A percentile compares a stretch with the other conserved stretches of the same genome.
These are phyloP conservation scores for Drosophila ercepeae DNA, from an alignment of 1,140 invertebrate species.

Conservation along the genomic window DNA sequence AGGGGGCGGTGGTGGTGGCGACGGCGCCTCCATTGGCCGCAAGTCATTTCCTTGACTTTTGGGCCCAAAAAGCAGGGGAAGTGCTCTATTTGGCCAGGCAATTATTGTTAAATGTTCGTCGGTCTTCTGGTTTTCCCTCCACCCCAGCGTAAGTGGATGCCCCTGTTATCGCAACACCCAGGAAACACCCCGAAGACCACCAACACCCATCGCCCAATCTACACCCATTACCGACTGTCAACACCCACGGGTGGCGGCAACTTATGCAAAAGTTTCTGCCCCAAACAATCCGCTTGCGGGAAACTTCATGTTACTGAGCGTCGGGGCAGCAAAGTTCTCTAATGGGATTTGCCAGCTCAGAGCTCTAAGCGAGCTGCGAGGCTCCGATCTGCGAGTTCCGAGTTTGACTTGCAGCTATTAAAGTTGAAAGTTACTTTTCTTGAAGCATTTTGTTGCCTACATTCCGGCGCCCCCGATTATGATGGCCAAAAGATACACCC, in stretches of 20 bases:
- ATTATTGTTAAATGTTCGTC: slow-evolving; percentile 66
- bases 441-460: slow-evolving; percentile 25
- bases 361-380: too few species aligned
- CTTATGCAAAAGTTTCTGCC: slow-evolving; percentile 52
- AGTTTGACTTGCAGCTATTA: slow-evolving; percentile 34
- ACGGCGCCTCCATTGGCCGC: neutral
- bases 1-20: neutral
- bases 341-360: slow-evolving; percentile 44
- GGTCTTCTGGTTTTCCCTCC: neutral
- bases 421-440: slow-evolving; percentile 1
- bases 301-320: slow-evolving; percentile 35
- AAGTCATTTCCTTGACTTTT: slow-evolving; percentile 12
- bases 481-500: slow-evolving; percentile 11
- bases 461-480: slow-evolving; percentile 25
- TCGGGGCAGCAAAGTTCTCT: slow-evolving; percentile 36
- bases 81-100: slow-evolving; percentile 56
- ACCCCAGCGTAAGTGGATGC: slow-evolving; percentile 50
- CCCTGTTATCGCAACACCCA: slow-evolving; percentile 7
- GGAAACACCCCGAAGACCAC: neutral
- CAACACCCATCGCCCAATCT: slow-evolving; percentile 10
- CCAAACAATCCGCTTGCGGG: slow-evolving; percentile 41
- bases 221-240: neutral
- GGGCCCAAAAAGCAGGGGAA: slow-evolving; percentile 10
- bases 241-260: slow-evolving; percentile 7
- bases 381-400: slow-evolving; percentile 16